Evolutionary conservation across 2,113 vertebrate genomes (phyloP), one percentile per base, ranked within the genome.

Genomic region (Chloroceryle aenea): DNA sequence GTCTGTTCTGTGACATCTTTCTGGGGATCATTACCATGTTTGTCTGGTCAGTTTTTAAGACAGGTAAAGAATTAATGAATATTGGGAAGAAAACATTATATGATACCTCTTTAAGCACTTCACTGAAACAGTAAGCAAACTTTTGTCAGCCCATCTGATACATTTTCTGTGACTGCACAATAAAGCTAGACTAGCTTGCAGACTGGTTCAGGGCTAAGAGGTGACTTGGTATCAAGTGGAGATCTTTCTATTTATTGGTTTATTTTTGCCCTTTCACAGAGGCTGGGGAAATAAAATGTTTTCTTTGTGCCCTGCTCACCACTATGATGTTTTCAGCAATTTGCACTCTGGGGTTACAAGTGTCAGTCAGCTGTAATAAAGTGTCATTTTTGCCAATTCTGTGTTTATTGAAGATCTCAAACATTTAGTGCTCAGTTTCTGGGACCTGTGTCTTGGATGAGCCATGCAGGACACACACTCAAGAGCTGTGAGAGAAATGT

Each of bases 391-490:
- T 90, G 32, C 55, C 47, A 52, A 18, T 77, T 87, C 1, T 2
- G 15, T 40, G 18, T 73, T 76, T 77, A 48, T 88, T 78, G 87
- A 77, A 62, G 27, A 40, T 85, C n/a, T 92, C 36, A 66, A 45
- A 26, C 62, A 71, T 47, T 69, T 87, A 73, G 68, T 63, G 47
- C 47, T 26, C 29, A 14, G 32, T 77, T 66, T 81, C 34, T 62
- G 85, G 42, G 27, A 67, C 48, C 30, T 19, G 1, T 55, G 30
- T 62, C 63, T 75, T 78, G 52, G 14, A 14, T 53, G n/a, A 87
- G 56, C 25, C 71, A 15, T 0, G 0, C 25, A 47, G n/a, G 74
- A 63, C 3, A 10, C 0, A 0, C 2, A 5, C 43, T 76, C 29
- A 58, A 26, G 53, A 55, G 16, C 68, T 67, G 21, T 11, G 12